Base-by-base conservation (phyloP, 2,113 vertebrate genomes). In the Dromiciops gliroides region DNA sequence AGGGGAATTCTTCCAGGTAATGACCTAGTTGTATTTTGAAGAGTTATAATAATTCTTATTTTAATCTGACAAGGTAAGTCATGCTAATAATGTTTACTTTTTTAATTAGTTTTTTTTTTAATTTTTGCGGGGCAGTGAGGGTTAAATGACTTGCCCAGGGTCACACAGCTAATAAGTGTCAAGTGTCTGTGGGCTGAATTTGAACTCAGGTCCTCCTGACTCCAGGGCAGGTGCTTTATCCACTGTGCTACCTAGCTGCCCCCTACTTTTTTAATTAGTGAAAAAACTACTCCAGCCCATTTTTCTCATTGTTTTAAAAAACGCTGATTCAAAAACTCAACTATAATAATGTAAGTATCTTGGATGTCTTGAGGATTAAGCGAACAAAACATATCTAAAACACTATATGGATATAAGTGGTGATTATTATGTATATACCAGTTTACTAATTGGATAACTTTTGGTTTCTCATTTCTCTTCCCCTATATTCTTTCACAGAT, bases 401-500 rank as follows among this genome's bases (percentile, higher is more conserved):
- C n/a, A 23, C n/a, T 44, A 44, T 37, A 12, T 83, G 23, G 37
- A 22, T 44, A 44, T 83, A 83, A 22, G 23, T 83, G 1, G 37
- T 23, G 19, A 8, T 44, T 83, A 44, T 44, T n/a, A 8, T 22
- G 60, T 37, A 67, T 83, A 37, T 44, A 8, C n/a, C n/a, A 44
- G 7, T 8, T 83, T 83, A 83, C 16, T 44, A 83, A 83, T 1
- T 83, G 37, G 96, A 96, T 96, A 75, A 60, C 93, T 97, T 28
- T 97, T 97, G 95, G 88, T 97, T 95, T 95, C 96, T 97, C 92
- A 83, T 96, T 96, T 96, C 96, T 92, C 60, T 97, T 96, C 92
- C 92, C 91, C 25, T 98, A 92, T 98, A n/a, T 96, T 98, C 98
- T 98, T 98, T 97, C 98, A 95, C 98, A 99, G 99, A 97, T 98